A percentile compares a stretch with the other conserved stretches of the same genome.
Conservation (phyloP, 2,888 invertebrate species). For the Penaeus monodon region DNA sequence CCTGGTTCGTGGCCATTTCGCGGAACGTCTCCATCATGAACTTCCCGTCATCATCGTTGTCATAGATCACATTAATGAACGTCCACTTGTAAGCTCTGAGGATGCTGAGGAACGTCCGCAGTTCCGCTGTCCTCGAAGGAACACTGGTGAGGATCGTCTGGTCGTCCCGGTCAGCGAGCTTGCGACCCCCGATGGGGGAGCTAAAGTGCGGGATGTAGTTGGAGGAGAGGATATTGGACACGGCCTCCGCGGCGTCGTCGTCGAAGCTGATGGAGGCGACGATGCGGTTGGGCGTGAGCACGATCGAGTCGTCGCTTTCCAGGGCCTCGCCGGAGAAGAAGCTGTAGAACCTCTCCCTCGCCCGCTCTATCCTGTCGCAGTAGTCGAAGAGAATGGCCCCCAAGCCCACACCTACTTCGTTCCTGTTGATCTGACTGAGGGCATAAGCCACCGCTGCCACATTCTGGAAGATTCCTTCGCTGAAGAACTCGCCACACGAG, state of each 20-base stretch:
- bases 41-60: constrained; percentile 68
- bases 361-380: constrained; percentile 68
- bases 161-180: constrained; percentile 49
- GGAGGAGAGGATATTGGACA: constrained; percentile 68
- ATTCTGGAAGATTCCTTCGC: constrained; percentile 68
- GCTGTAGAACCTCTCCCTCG: constrained; percentile 69
- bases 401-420: constrained; percentile 66
- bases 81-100: constrained; percentile 68
- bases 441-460: constrained; percentile 71
- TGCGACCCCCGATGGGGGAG: constrained; percentile 66
- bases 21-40: constrained; percentile 68
- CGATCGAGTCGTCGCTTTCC: constrained; percentile 40
- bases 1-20: constrained; percentile 63
- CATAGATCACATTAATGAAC: constrained; percentile 69
- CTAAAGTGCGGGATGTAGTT: constrained; percentile 69
- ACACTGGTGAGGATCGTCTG: constrained; percentile 65
- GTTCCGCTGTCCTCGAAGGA: constrained; percentile 67
- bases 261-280: constrained; percentile 69
- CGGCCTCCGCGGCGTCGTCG: constrained; percentile 68
- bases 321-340: constrained; percentile 68
- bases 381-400: constrained; percentile 70
- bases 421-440: constrained; percentile 69
- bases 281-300: constrained; percentile 66
- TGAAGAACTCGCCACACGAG: constrained; percentile 69
- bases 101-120: constrained; percentile 68